These are phyloP conservation scores for Spea bombifrons DNA, from an alignment of 2,113 vertebrate species.

Conservation along the genomic window DNA sequence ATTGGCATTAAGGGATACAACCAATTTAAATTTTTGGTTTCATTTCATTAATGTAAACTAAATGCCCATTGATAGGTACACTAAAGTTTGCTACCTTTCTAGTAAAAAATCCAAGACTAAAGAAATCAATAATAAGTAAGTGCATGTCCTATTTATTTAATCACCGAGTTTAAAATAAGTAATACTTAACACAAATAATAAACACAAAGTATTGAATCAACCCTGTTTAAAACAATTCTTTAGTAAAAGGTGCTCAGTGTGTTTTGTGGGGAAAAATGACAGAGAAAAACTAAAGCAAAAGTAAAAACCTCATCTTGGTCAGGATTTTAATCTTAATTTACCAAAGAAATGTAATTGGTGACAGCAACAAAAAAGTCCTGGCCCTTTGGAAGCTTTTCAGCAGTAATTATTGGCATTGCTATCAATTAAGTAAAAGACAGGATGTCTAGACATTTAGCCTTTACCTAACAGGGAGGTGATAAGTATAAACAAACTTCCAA, in stretches of 20 bases:
- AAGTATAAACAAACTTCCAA: constrained; percentile 33
- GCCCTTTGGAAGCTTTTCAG: constrained; percentile 13
- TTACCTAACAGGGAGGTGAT: constrained; percentile 34
- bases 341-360: not conserved
- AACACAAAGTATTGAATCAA: constrained; percentile 50
- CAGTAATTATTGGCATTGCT: constrained; percentile 28
- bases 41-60: no score
- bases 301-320: constrained; percentile 50
- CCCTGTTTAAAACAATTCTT: constrained; percentile 57
- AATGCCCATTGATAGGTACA: constrained; percentile 11
- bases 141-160: constrained; percentile 35
- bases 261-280: constrained; percentile 53
- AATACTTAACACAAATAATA: constrained; percentile 44
- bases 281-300: constrained; percentile 55
- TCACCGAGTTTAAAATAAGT: constrained; percentile 1
- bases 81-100: constrained; percentile 4
- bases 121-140: constrained; percentile 18
- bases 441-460: constrained; percentile 38
- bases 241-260: constrained; percentile 55
- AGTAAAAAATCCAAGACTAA: constrained; percentile 13
- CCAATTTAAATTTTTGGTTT: no score
- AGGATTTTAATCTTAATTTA: constrained; percentile 44
- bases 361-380: constrained; percentile 40
- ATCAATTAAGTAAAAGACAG: constrained; percentile 31
- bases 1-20: no score